Evolutionary conservation across 1,140 invertebrate species (phyloP).

Genomic region (Proales similis): DNA sequence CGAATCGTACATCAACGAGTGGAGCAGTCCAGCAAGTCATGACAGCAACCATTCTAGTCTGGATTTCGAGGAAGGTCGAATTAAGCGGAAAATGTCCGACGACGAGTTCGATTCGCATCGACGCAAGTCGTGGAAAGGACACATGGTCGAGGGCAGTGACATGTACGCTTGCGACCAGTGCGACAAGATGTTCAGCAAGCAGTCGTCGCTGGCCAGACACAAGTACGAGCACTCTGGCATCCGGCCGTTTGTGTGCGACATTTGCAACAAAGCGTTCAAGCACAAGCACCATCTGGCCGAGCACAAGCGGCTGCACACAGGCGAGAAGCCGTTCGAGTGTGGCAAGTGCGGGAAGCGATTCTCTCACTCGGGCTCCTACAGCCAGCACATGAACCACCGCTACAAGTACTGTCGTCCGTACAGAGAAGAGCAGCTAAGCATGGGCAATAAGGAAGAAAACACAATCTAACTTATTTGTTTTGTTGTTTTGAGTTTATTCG

Average conservation of each 20-base stretch:
- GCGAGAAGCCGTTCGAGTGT: conserved; percentile 97
- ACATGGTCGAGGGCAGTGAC: conserved; percentile 30
- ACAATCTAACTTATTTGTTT: too few species aligned
- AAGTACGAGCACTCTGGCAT: conserved; percentile 99
- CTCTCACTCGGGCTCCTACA: conserved; percentile 94
- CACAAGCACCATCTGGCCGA: conserved; percentile 99
- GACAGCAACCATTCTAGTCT: too few species aligned
- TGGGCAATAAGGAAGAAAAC: background rate
- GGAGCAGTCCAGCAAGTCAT: too few species aligned
- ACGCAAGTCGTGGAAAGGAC: conserved; percentile 29
- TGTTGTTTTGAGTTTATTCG: too few species aligned
- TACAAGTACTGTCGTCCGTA: conserved; percentile 57
- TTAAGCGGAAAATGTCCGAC: too few species aligned
- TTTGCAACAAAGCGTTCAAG: conserved; percentile 98
- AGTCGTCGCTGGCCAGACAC: conserved; percentile 91
- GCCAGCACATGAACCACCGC: conserved; percentile 99
- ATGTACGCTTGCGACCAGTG: conserved; percentile 78
- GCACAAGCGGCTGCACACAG: conserved; percentile 93
- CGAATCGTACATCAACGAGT: too few species aligned
- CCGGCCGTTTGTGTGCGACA: conserved; percentile 92
- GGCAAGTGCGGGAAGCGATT: conserved; percentile 97
- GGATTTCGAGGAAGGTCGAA: too few species aligned
- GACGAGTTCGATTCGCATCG: too few species aligned
- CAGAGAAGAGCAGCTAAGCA: conserved; percentile 20
- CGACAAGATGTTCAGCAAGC: conserved; percentile 96